phyloP scores from a whole-genome alignment of 2,113 vertebrate species.

The Pelecanus crispus region DNA sequence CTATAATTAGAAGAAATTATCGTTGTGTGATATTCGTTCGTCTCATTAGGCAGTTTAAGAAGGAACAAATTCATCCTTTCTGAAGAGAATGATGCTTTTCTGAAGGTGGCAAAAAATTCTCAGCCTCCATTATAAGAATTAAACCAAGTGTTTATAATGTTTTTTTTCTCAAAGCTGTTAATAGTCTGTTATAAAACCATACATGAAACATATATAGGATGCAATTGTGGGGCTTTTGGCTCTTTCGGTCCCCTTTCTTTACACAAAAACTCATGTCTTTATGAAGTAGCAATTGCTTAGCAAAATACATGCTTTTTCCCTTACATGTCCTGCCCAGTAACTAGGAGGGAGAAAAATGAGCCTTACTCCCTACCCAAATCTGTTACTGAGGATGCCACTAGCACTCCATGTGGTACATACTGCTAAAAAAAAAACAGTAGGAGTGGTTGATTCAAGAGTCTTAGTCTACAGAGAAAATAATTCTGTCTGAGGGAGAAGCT shows the following conservation, averaged over 20 bases:
- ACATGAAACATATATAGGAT: neutral
- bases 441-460: neutral
- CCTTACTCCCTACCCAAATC: neutral
- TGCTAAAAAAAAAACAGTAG: neutral
- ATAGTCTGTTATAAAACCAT: neutral
- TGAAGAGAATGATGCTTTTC: neutral
- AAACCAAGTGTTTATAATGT: neutral
- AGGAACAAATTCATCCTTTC: conserved; percentile 18
- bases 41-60: conserved; percentile 26
- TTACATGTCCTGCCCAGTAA: neutral
- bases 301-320: neutral
- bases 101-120: neutral
- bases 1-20: conserved; percentile 47
- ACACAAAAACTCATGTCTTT: neutral
- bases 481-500: neutral
- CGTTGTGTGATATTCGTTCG: neutral
- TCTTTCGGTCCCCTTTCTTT: neutral
- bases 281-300: neutral
- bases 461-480: neutral
- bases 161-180: neutral
- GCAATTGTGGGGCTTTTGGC: neutral
- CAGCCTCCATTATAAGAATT: neutral
- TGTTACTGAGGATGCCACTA: neutral
- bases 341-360: neutral
- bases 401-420: neutral